Evolutionary conservation across 2,888 invertebrate genomes (phyloP).

Genomic region (Cotesia congregata): DNA sequence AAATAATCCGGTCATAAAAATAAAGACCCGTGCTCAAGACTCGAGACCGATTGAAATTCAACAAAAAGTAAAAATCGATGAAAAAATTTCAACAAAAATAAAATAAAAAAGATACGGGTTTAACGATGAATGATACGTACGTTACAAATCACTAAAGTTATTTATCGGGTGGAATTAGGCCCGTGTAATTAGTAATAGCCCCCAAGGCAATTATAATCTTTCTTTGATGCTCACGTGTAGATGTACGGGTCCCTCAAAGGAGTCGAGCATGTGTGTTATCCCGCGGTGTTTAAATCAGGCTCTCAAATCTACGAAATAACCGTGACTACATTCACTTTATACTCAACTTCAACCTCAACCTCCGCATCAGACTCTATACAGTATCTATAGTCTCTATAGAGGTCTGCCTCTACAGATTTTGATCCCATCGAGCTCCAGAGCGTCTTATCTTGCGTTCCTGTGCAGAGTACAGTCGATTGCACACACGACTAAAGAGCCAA

Average conservation of each 20-base stretch:
- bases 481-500: constrained; percentile 47
- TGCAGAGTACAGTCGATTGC: constrained; percentile 50
- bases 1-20: constrained; percentile 4
- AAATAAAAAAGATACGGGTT: not conserved
- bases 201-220: constrained; percentile 21
- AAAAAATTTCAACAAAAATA: not conserved
- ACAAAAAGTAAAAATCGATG: not conserved
- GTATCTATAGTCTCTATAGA: not conserved
- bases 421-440: not conserved
- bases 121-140: constrained; percentile 22
- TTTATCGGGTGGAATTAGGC: constrained; percentile 8
- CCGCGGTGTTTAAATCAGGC: constrained; percentile 1
- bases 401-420: not conserved
- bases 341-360: constrained; percentile 1
- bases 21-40: not conserved
- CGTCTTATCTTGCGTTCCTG: not conserved
- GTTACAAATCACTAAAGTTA: constrained; percentile 8
- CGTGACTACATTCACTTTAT: constrained; percentile 9
- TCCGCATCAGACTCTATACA: not conserved
- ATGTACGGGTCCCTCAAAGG: constrained; percentile 21
- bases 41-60: not conserved
- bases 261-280: not conserved
- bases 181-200: constrained; percentile 31
- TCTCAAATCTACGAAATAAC: constrained; percentile 9
- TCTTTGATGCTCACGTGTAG: not conserved